A percentile compares a stretch with the other conserved stretches of the same genome.
These are phyloP conservation scores for Amphimallon solstitiale DNA, from an alignment of 2,888 invertebrate genomes.

Conservation along the genomic window DNA sequence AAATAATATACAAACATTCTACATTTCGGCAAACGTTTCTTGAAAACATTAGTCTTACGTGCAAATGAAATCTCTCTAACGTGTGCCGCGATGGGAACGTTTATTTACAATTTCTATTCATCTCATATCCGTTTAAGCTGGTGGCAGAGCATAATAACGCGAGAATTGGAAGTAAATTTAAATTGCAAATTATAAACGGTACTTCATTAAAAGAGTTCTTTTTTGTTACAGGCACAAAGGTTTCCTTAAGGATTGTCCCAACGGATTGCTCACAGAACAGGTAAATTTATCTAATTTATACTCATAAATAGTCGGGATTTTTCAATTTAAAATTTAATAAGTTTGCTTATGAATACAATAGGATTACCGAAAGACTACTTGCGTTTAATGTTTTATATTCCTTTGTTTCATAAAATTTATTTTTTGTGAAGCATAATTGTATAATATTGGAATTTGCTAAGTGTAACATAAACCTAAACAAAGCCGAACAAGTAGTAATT, in stretches of 20 bases:
- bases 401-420: no score
- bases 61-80: background rate
- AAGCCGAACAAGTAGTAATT: no score
- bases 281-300: conserved; percentile 64
- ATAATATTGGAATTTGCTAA: no score
- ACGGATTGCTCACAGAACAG: conserved; percentile 94
- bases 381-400: no score
- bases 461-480: no score
- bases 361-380: no score
- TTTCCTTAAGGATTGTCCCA: conserved; percentile 95
- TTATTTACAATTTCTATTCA: conserved; percentile 1
- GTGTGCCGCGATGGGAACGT: background rate
- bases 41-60: background rate
- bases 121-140: background rate
- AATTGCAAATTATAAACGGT: background rate
- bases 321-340: background rate
- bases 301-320: background rate
- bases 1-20: no score
- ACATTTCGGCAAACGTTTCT: no score
- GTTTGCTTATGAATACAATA: background rate
- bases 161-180: background rate
- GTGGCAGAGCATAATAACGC: background rate
- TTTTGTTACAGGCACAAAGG: conserved; percentile 88
- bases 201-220: conserved; percentile 12
- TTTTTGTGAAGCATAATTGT: no score